phyloP scores from a whole-genome alignment of 2,888 invertebrate genomes.

The Strigamia maritima region DNA sequence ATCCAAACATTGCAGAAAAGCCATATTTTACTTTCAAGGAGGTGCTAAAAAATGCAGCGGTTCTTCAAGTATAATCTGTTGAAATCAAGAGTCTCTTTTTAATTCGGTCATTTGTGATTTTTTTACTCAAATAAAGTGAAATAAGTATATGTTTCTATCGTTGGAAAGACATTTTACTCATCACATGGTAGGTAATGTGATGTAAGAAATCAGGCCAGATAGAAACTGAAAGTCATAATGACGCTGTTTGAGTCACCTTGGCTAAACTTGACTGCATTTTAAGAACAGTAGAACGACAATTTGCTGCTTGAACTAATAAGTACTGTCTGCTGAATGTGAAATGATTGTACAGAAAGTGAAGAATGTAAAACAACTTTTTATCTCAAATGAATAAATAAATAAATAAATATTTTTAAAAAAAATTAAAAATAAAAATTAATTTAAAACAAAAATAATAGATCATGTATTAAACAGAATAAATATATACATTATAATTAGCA shows the following conservation, averaged over 20 bases:
- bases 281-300: not conserved
- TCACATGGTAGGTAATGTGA: not conserved
- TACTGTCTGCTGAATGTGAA: not conserved
- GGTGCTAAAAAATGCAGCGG: not conserved
- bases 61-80: not conserved
- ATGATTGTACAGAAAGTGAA: not conserved
- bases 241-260: not conserved
- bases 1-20: not conserved
- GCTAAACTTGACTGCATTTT: not conserved
- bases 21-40: not conserved
- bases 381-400: not conserved
- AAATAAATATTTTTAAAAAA: not conserved
- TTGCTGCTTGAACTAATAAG: not conserved
- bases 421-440: not conserved
- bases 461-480: no score
- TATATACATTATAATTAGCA: not conserved
- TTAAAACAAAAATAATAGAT: no score
- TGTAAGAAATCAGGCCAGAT: not conserved
- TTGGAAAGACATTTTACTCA: not conserved
- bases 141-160: not conserved
- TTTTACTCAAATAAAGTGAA: not conserved
- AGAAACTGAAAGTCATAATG: not conserved
- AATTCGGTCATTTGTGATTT: not conserved
- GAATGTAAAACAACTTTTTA: not conserved
- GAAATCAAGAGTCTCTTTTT: no score